phyloP scores from a whole-genome alignment of 2,113 vertebrate species.

The Oncorhynchus masou region DNA sequence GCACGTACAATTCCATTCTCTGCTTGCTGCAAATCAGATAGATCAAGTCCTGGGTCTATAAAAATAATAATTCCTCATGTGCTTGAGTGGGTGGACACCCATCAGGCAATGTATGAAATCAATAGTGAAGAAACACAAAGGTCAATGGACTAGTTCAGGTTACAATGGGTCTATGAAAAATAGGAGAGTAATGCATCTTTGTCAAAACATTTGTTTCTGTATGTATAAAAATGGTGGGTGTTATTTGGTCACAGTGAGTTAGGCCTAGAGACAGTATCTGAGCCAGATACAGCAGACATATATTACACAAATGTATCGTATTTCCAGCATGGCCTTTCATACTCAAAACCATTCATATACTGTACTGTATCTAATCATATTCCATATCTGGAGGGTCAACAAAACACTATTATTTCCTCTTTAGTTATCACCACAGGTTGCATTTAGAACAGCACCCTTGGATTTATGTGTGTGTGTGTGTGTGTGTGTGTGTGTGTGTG shows the following conservation, averaged over 20 bases:
- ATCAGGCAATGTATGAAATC: constrained; percentile 42
- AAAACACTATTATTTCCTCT: neutral
- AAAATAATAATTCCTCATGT: constrained; percentile 23
- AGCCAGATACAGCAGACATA: no score
- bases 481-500: no score
- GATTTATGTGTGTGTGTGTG: neutral
- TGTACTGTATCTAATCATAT: neutral
- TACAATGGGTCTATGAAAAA: neutral
- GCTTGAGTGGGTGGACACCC: constrained; percentile 30
- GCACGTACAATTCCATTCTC: neutral
- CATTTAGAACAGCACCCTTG: constrained; percentile 25
- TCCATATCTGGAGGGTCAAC: neutral
- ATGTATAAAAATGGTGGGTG: neutral
- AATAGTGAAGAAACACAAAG: constrained; percentile 41
- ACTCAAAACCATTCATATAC: no score
- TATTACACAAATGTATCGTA: no score
- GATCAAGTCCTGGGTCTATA: neutral
- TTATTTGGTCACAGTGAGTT: neutral
- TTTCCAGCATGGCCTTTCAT: no score
- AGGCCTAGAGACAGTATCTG: neutral
- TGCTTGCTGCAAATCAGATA: constrained; percentile 15
- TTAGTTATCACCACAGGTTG: constrained; percentile 36
- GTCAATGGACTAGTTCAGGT: constrained; percentile 16
- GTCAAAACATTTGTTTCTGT: neutral
- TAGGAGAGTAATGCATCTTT: neutral